Evolutionary conservation across 1,140 invertebrate species (phyloP), one percentile per base, ranked within the genome.

Genomic region (Proales similis): DNA sequence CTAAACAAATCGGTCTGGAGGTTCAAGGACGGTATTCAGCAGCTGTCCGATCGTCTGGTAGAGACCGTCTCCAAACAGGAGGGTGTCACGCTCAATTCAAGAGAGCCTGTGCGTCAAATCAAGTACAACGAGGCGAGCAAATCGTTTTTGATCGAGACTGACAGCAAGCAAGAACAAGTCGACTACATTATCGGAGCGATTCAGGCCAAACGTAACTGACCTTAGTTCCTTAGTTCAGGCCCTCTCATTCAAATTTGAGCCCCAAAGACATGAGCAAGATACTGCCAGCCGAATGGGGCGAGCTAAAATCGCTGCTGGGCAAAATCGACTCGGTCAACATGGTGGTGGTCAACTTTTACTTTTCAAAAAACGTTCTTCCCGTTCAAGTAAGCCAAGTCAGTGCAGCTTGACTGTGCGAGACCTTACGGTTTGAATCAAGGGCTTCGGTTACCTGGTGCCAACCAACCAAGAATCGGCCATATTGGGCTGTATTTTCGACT

Each of bases 241-340:
- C n/a, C n/a, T n/a, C n/a, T n/a, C n/a, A n/a, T n/a, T n/a, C n/a
- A n/a, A 53, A 36, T 49, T 49, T 17, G 4, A 53, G 26, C 7
- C 42, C 29, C 27, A 4, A 30, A 53, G 51, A 42, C 1, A 57
- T 42, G 17, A 42, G 30, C 22, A 7, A 57, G 11, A 42, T 57
- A 29, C 45, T 57, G 24, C 24, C 51, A 5, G 51, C 39, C 12
- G 20, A 57, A 42, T 57, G 30, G 17, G 11, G 5, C n/a, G 22
- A 20, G 3, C 9, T 57, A n/a, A 57, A 57, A 57, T 19, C 39
- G 3, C 12, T 11, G 19, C 12, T 57, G 24, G 9, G n/a, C 2
- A 57, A 57, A 57, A 57, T 57, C 20, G 51, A 57, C 5, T 36
- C 51, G 32, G 51, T 57, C 6, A 42, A 57, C 14, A 57, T 57